Evolutionary conservation across 2,888 invertebrate species (phyloP).

Genomic region (Drosophila koepferae): DNA sequence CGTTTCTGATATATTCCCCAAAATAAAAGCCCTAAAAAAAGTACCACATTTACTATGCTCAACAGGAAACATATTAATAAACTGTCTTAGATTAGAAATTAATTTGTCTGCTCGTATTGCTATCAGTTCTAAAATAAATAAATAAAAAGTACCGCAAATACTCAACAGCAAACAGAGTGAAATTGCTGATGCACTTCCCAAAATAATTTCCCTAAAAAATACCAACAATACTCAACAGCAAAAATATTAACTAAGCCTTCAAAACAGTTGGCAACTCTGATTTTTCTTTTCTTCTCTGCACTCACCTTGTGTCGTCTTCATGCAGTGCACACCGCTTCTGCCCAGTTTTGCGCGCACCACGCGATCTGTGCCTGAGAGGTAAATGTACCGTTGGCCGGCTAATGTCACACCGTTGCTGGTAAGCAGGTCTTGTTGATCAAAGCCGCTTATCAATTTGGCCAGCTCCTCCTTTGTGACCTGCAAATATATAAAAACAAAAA

Average conservation of each 20-base stretch:
- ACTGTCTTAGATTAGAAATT: neutral
- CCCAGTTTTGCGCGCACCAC: conserved; percentile 97
- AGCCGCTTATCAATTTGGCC: conserved; percentile 94
- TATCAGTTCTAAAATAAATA: too few species aligned
- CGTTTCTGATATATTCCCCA: neutral
- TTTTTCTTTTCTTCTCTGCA: neutral
- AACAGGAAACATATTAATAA: neutral
- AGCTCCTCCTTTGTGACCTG: conserved; percentile 97
- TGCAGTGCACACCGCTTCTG: conserved; percentile 97
- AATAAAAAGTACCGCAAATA: too few species aligned
- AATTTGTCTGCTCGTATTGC: neutral
- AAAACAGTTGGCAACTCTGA: conserved; percentile 5
- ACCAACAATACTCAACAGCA: neutral
- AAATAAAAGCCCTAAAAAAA: neutral
- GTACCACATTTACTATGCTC: neutral
- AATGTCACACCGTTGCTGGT: conserved; percentile 96
- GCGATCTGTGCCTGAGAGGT: conserved; percentile 96
- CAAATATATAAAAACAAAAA: conserved; percentile 13
- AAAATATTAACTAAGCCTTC: neutral
- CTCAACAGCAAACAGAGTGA: too few species aligned
- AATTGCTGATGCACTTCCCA: too few species aligned
- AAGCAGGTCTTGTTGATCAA: conserved; percentile 94
- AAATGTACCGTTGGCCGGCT: conserved; percentile 96
- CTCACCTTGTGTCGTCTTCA: conserved; percentile 97
- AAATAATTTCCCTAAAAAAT: neutral